phyloP scores from a whole-genome alignment of 2,888 invertebrate species.

The Xylota sylvarum region DNA sequence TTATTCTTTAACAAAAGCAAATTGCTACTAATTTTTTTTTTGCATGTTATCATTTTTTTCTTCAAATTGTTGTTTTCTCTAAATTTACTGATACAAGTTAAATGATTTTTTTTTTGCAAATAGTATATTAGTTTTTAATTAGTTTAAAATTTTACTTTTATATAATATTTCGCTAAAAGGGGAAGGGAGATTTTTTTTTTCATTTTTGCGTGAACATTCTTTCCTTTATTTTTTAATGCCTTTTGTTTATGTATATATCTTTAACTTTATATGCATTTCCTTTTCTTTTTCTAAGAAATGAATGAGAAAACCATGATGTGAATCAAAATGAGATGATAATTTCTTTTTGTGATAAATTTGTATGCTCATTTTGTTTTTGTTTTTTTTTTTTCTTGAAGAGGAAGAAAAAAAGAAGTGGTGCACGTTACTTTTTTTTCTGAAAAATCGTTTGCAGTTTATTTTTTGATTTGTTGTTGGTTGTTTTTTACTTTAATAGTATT shows the following conservation, averaged over 20 bases:
- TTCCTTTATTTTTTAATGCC: constrained; percentile 48
- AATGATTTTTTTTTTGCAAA: constrained; percentile 47
- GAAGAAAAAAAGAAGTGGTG: constrained; percentile 73
- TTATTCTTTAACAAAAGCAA: constrained; percentile 62
- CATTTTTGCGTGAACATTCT: constrained; percentile 75
- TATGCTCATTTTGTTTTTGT: constrained; percentile 22
- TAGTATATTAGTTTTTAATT: constrained; percentile 64
- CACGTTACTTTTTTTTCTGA: constrained; percentile 59
- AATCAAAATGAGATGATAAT: constrained; percentile 46
- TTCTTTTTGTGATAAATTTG: constrained; percentile 35
- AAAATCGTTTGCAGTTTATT: constrained; percentile 62
- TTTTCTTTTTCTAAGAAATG: constrained; percentile 57
- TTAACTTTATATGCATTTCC: constrained; percentile 59
- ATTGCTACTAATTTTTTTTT: constrained; percentile 58
- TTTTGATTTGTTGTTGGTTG: constrained; percentile 74
- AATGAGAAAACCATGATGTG: constrained; percentile 73
- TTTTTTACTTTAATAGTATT: constrained; percentile 74
- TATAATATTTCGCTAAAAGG: constrained; percentile 79
- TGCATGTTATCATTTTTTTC: constrained; percentile 45
- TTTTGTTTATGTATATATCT: constrained; percentile 49
- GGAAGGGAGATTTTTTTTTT: constrained; percentile 74
- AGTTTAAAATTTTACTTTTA: constrained; percentile 70
- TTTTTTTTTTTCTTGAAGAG: constrained; percentile 37
- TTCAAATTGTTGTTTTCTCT: constrained; percentile 49
- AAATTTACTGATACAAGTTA: constrained; percentile 64